Base-by-base conservation (phyloP, 2,888 invertebrate species). In the Oegoconia quadripuncta region DNA sequence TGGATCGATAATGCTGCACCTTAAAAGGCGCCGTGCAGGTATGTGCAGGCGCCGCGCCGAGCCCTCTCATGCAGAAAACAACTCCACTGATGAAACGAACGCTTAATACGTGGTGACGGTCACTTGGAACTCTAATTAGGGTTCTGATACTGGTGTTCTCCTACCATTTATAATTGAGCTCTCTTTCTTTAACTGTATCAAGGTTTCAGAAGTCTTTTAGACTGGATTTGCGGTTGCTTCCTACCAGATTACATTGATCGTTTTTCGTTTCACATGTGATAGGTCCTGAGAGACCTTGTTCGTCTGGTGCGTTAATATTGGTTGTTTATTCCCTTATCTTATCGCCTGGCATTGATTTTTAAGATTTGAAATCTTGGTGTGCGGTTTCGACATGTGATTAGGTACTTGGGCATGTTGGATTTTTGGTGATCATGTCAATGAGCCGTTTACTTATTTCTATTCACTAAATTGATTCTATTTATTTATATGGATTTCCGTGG, bases 71-170 rank as follows among this genome's bases (percentile, higher is more conserved):
- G 86, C 84, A 82, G 84, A 82, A 83, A 83, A 65, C 69, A 62
- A 68, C 68, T 64, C 51, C 56, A 56, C 76, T 87, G 87, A 87
- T 83, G 83, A 76, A 87, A 80, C 81, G 84, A 77, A 68, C 65
- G 60, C 70, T 73, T 86, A 86, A 87, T 83, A 70, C 72, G 72
- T 69, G 55, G 54, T 76, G 86, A 87, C 86, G 83, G 82, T 78
- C 78, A 79, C 79, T 74, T 75, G 72, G 72, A 64, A 75, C 70
- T 74, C 84, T 86, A 87, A 87, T 86, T 87, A 87, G 81, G 74
- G 72, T 62, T 61, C 64, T 59, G 63, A 59, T 66, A 61, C 60
- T 50, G 52, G 47, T 34, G 40, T 42, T 34, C 30, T 25, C 36
- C 33, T 47, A 52, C 78, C 74, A 74, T 3, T 42, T 35, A 56